A percentile compares a stretch with the other conserved stretches of the same genome.
Evolutionary conservation across 2,797 vertebrate species (phyloP).

Genomic region (Bufotes viridis): DNA sequence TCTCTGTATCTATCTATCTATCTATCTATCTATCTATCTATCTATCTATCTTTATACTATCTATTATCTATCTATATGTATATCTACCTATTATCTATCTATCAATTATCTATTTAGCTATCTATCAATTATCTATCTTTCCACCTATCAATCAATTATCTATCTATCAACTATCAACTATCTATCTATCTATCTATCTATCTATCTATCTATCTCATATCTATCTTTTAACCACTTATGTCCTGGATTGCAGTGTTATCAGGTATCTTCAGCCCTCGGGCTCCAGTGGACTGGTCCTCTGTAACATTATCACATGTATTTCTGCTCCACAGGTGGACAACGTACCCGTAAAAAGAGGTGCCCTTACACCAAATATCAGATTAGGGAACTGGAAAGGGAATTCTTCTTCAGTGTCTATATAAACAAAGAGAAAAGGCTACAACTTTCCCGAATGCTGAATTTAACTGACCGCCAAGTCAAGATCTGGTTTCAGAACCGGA

Average conservation of each 20-base stretch:
- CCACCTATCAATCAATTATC: too few relatives aligned
- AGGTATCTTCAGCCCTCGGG: too few relatives aligned
- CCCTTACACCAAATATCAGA: slow-evolving; percentile 97
- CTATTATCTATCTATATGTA: too few relatives aligned
- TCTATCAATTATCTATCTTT: too few relatives aligned
- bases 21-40: too few relatives aligned
- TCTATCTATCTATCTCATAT: too few relatives aligned
- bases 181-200: too few relatives aligned
- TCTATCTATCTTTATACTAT: too few relatives aligned
- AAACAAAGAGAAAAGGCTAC: slow-evolving; percentile 98
- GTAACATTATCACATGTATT: slow-evolving; percentile 44
- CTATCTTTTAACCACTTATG: slow-evolving; percentile 13
- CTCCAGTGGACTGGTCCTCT: slow-evolving; percentile 5
- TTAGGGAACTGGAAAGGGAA: slow-evolving; percentile 96
- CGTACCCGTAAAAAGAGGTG: slow-evolving; percentile 97
- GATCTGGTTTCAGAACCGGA: slow-evolving; percentile 99
- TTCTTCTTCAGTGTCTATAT: slow-evolving; percentile 99
- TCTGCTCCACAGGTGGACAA: slow-evolving; percentile 86
- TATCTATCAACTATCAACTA: too few relatives aligned
- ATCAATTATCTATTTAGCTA: too few relatives aligned
- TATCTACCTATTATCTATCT: too few relatives aligned
- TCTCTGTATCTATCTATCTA: too few relatives aligned
- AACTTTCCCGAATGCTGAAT: slow-evolving; percentile 96
- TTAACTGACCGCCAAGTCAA: slow-evolving; percentile 98
- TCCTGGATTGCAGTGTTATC: neutral